phyloP scores from a whole-genome alignment of 1,140 invertebrate species.

The Laupala kohalensis region DNA sequence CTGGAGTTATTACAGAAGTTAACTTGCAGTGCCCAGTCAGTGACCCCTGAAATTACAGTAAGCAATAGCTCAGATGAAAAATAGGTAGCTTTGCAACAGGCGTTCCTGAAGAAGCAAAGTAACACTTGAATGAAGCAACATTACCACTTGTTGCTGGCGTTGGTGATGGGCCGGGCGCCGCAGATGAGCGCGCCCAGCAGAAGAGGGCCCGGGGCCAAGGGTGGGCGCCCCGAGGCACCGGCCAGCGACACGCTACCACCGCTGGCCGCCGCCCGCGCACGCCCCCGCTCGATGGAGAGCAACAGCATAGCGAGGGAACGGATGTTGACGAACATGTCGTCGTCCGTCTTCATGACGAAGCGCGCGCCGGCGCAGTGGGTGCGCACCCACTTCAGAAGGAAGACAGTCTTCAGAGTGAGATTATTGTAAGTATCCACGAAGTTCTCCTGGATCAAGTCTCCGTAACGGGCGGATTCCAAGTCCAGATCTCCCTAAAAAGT shows the following conservation, averaged over 20 bases:
- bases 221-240: background rate
- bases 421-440: constrained; percentile 88
- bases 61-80: no score
- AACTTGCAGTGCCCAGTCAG: no score
- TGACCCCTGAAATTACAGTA: no score
- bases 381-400: constrained; percentile 70
- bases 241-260: background rate
- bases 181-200: constrained; percentile 62
- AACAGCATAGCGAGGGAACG: constrained; percentile 31
- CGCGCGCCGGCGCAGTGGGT: constrained; percentile 45
- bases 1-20: no score
- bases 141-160: constrained; percentile 64
- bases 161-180: constrained; percentile 52
- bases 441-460: constrained; percentile 81
- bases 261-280: no score
- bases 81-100: no score
- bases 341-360: constrained; percentile 70
- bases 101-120: no score
- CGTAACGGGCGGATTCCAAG: constrained; percentile 44
- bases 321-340: constrained; percentile 73
- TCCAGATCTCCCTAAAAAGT: constrained; percentile 38
- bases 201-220: constrained; percentile 21
- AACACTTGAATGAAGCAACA: no score
- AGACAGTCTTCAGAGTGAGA: constrained; percentile 76
- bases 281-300: constrained; percentile 9